Base-by-base conservation (phyloP, 2,113 vertebrate species). In the Caretta caretta region DNA sequence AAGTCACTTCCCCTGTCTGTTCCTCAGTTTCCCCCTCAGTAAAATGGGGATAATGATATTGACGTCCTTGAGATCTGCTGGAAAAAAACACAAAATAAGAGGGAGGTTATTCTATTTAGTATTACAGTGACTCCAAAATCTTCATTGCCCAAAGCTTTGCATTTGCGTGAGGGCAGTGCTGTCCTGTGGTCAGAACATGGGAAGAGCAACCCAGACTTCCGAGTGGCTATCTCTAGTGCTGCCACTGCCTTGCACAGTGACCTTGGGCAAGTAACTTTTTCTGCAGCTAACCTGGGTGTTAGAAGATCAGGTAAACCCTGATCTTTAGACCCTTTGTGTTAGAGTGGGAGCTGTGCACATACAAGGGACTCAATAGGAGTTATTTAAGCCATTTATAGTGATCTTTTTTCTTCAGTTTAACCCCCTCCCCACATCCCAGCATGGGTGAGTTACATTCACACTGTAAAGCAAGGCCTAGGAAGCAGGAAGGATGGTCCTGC, bases 61-160 rank as follows among this genome's bases (percentile, higher is more conserved):
- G 65, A 38, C n/a, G 19, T 22, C 80, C 85, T 82, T 0, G 0
- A 53, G 82, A 62, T 38, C 29, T 7, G 0, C 56, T 0, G 25
- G 3, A 35, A n/a, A 72, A 72, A 72, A 38, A 19, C 65, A 38
- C 5, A 2, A 22, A 22, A 5, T n/a, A 38, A 72, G n/a, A 19
- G n/a, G 19, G 10, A 72, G 17, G 31, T 69, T 69, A 9, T 72
- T 72, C 20, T 72, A 72, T 38, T 38, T 72, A 72, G 19, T 38
- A 72, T 22, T 72, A 10, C 42, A 27, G 42, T 27, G 25, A 10
- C 75, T 48, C 42, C 24, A 48, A 38, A 78, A 27, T 46, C 5
- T 78, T 48, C 42, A 29, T 42, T 46, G 46, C 42, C 65, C 42
- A 48, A 78, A 78, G 46, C 42, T 25, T 72, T 38, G 42, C 42